Base-by-base conservation (phyloP, 2,888 invertebrate genomes). In the Acanthosepion esculentum region DNA sequence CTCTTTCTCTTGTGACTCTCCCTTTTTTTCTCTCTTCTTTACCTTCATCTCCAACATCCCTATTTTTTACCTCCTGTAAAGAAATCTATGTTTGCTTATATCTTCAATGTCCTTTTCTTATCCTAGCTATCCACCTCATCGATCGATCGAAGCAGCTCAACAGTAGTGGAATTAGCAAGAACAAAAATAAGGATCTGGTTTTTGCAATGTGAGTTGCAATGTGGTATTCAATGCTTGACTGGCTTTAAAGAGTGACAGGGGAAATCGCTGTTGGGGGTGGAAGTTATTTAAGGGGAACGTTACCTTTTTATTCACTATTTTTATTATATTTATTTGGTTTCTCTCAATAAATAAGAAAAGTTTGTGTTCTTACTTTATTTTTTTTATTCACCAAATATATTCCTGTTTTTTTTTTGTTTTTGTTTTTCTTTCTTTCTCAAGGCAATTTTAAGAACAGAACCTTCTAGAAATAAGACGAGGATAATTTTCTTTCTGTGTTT, bases 191-290 rank as follows among this genome's bases (percentile, higher is more conserved):
- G 78, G 78, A 33, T 78, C 78, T 78, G 78, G 78, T 78, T 78
- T 78, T 78, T 78, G 78, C 78, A n/a, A 78, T 78, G 78, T 78
- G 78, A n/a, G 8, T 7, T 78, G 78, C n/a, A 29, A 33, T 78
- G 78, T 78, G 78, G 78, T 78, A 78, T 78, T 78, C 78, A 78
- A 78, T 78, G 78, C n/a, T 78, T 78, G 78, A 78, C 78, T 78
- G 78, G 78, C n/a, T 78, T 78, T 78, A 78, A 78, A 78, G 78
- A 78, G 78, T 78, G 78, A 78, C 78, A 78, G 78, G 78, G 78
- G 33, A 33, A 78, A 78, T 78, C 78, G 78, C 78, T 78, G 15
- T n/a, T 78, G 78, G 78, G 12, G 78, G 78, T 78, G 78, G 33
- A 78, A 78, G 78, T 78, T 78, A 78, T 78, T 78, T 78, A 78